Evolutionary conservation across 2,888 invertebrate genomes (phyloP).

Genomic region (Caenorhabditis sp.): DNA sequence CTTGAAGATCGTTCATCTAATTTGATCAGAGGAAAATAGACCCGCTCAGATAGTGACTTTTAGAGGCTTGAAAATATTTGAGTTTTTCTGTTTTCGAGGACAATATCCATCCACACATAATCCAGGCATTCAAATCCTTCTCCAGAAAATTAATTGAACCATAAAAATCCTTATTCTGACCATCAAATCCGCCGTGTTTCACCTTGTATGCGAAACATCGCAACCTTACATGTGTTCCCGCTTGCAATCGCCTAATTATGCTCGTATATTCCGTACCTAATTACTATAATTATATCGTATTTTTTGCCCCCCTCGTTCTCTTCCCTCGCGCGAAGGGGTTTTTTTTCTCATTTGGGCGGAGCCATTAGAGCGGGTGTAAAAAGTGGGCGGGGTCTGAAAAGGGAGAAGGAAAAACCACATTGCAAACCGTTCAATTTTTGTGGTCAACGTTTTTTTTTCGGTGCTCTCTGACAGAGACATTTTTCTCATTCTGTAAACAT

Average conservation of each 20-base stretch:
- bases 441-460: not conserved
- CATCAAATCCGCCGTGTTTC: too few species aligned
- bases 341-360: not conserved
- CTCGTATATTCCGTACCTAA: constrained; percentile 38
- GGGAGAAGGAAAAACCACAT: not conserved
- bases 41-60: too few species aligned
- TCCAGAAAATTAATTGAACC: too few species aligned
- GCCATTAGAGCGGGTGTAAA: not conserved
- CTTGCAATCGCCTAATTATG: constrained; percentile 25
- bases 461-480: not conserved
- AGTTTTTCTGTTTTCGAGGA: too few species aligned
- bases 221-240: not conserved
- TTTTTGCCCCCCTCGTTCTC: constrained; percentile 1
- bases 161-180: too few species aligned
- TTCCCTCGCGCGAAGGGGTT: not conserved
- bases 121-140: too few species aligned
- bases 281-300: constrained; percentile 43
- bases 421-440: not conserved
- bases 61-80: too few species aligned
- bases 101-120: too few species aligned
- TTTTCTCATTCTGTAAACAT: not conserved
- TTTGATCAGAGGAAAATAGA: too few species aligned
- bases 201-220: too few species aligned
- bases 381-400: not conserved
- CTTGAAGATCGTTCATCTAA: too few species aligned